Conservation (phyloP, 37 sponge, comb jelly and placozoan genomes). For the Beroe ovata region DNA sequence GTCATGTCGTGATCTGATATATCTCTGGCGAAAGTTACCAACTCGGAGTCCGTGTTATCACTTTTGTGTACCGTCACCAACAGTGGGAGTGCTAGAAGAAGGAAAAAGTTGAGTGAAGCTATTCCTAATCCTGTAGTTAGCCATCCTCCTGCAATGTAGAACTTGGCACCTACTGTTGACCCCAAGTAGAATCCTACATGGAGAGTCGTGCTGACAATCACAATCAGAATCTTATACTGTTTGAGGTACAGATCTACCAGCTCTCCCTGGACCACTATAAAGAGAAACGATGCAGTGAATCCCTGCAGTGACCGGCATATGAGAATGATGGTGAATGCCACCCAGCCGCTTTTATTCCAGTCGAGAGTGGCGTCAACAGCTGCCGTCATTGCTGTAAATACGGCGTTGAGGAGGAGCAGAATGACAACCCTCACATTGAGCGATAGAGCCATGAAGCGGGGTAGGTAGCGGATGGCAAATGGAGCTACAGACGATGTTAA, state of each 20-base stretch:
- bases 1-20: too few species aligned
- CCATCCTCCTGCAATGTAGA: constrained; percentile 19
- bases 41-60: too few species aligned
- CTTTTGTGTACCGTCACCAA: neutral
- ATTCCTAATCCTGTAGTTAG: neutral
- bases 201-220: neutral
- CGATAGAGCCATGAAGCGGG: neutral
- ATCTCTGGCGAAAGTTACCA: too few species aligned
- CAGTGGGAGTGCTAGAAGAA: neutral
- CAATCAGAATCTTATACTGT: neutral
- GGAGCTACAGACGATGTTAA: neutral
- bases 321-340: neutral
- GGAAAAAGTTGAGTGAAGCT: neutral
- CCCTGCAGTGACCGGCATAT: neutral
- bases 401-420: neutral
- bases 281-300: neutral
- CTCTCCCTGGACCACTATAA: constrained; percentile 12
- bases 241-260: neutral
- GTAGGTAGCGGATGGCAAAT: neutral
- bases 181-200: neutral
- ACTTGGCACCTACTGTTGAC: neutral
- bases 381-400: neutral
- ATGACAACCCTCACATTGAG: neutral
- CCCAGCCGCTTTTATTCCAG: neutral
- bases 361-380: neutral